These are phyloP conservation scores for Magallana ariakensis DNA, from an alignment of 1,140 invertebrate genomes.

Conservation along the genomic window DNA sequence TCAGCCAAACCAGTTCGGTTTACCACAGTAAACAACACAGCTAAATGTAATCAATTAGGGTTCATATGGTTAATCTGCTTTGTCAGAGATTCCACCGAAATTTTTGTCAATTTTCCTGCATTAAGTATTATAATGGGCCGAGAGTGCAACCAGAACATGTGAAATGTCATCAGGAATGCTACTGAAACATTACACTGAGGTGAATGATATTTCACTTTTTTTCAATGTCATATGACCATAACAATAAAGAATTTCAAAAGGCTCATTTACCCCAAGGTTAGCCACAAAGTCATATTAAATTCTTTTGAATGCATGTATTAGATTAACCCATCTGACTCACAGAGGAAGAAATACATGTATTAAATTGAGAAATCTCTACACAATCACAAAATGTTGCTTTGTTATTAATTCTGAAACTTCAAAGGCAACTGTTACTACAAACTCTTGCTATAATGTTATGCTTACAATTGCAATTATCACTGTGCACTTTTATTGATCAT, in stretches of 20 bases:
- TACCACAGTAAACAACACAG: not conserved
- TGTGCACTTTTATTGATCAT: not conserved
- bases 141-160: not conserved
- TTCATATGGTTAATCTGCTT: conserved; percentile 18
- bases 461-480: not conserved
- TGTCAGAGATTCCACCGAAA: not conserved
- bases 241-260: not conserved
- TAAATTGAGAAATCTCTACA: not conserved
- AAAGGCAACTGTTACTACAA: not conserved
- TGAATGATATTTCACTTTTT: conserved; percentile 25
- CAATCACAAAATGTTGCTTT: not conserved
- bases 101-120: conserved; percentile 23
- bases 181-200: not conserved
- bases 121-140: not conserved
- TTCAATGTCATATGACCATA: not conserved
- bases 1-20: conserved; percentile 2
- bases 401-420: not conserved
- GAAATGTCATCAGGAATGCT: conserved; percentile 4
- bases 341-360: not conserved
- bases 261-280: not conserved
- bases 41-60: conserved; percentile 11
- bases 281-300: conserved; percentile 32
- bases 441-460: not conserved
- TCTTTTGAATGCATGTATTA: conserved; percentile 18
- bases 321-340: conserved; percentile 13